Conservation (phyloP, 2,888 invertebrate species). For the Cephus spinipes region DNA sequence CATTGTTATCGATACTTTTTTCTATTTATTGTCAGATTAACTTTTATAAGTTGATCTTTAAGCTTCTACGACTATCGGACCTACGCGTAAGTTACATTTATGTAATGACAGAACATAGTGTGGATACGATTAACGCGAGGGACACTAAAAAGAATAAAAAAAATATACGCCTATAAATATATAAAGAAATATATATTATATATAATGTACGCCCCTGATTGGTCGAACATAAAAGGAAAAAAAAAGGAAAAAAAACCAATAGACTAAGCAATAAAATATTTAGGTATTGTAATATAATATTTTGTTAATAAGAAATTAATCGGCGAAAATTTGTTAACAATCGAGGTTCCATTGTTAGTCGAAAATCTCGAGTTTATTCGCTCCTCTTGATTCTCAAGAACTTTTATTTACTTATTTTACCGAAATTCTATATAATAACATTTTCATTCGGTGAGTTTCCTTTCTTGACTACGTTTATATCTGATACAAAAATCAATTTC, state of each 20-base stretch:
- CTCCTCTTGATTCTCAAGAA: not conserved
- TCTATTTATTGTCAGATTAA: not conserved
- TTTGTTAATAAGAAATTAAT: slow-evolving; percentile 59
- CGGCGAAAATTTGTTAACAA: slow-evolving; percentile 58
- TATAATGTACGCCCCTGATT: slow-evolving; percentile 8
- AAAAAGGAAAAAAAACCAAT: slow-evolving; percentile 51
- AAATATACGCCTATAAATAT: slow-evolving; percentile 30
- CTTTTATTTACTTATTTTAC: not conserved
- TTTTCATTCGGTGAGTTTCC: not conserved
- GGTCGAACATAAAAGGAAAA: not conserved
- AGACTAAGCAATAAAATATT: slow-evolving; percentile 63
- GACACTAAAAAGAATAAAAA: not conserved
- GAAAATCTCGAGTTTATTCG: slow-evolving; percentile 47
- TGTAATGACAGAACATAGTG: not conserved
- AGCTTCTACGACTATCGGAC: not conserved
- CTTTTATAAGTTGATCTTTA: not conserved
- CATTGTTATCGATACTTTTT: not conserved
- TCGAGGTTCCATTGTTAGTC: slow-evolving; percentile 48
- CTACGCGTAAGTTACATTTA: not conserved
- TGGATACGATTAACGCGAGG: not conserved
- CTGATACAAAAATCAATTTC: not conserved
- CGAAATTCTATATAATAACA: not conserved
- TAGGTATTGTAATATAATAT: slow-evolving; percentile 64
- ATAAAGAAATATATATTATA: slow-evolving; percentile 26
- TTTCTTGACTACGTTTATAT: not conserved